These are phyloP conservation scores for Apeira syringaria DNA, from an alignment of 2,888 invertebrate genomes.

Conservation along the genomic window DNA sequence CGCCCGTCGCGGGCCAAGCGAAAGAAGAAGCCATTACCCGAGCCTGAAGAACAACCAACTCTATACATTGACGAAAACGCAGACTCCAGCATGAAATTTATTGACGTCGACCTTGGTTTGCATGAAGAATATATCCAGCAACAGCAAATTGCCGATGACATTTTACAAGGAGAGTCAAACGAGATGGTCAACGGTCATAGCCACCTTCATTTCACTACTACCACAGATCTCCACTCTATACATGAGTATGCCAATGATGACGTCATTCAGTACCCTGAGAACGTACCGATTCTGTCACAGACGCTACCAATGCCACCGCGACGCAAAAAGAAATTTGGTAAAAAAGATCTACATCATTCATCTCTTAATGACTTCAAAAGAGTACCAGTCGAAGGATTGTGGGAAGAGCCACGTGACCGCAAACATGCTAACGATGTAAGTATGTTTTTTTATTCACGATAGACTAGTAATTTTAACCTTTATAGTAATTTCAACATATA, in stretches of 20 bases:
- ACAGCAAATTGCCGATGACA: constrained; percentile 39
- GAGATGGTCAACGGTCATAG: constrained; percentile 48
- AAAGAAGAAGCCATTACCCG: constrained; percentile 62
- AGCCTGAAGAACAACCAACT: constrained; percentile 48
- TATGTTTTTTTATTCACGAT: no score
- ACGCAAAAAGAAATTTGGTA: constrained; percentile 60
- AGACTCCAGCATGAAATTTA: constrained; percentile 70
- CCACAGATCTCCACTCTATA: constrained; percentile 65
- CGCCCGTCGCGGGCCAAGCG: constrained; percentile 83
- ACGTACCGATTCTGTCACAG: constrained; percentile 67
- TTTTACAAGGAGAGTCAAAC: constrained; percentile 42
- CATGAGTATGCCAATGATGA: constrained; percentile 78
- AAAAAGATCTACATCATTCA: constrained; percentile 58
- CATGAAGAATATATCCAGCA: constrained; percentile 77
- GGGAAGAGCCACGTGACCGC: constrained; percentile 54
- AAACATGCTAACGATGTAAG: constrained; percentile 68
- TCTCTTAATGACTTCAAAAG: constrained; percentile 66
- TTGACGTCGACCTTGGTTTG: constrained; percentile 67
- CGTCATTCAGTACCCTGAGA: constrained; percentile 80
- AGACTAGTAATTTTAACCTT: no score
- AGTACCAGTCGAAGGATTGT: constrained; percentile 45
- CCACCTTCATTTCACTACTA: constrained; percentile 62
- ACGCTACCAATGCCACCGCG: constrained; percentile 77
- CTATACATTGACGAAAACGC: constrained; percentile 72
- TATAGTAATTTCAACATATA: no score